phyloP scores from a whole-genome alignment of 2,797 vertebrate species.

The Potorous gilbertii region DNA sequence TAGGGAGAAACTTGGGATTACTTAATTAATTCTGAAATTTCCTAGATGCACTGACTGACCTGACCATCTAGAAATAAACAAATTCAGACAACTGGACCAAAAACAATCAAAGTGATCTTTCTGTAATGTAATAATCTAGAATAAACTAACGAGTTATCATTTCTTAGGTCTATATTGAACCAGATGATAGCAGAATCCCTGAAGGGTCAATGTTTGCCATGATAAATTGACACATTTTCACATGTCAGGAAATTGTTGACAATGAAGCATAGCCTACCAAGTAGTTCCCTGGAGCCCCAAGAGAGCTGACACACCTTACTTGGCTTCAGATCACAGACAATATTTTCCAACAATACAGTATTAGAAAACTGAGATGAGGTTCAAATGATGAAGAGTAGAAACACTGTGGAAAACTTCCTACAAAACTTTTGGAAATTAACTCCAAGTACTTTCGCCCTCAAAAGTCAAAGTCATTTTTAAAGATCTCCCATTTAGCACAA shows the following conservation, averaged over 20 bases:
- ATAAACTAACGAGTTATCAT: background rate
- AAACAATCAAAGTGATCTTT: slow-evolving; percentile 14
- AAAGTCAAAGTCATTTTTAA: slow-evolving; percentile 33
- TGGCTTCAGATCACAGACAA: slow-evolving; percentile 1
- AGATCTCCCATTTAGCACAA: background rate
- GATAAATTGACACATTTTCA: slow-evolving; percentile 31
- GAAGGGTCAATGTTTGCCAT: background rate
- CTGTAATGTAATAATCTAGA: slow-evolving; percentile 34
- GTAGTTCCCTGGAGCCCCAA: slow-evolving; percentile 7
- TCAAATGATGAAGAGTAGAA: slow-evolving; percentile 4
- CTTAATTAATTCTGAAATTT: background rate
- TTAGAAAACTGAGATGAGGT: slow-evolving; percentile 18
- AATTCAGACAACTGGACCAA: background rate
- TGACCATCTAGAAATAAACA: background rate
- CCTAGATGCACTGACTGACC: background rate
- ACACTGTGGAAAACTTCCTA: background rate
- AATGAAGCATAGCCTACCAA: background rate
- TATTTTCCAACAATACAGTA: slow-evolving; percentile 37
- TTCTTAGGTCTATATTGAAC: slow-evolving; percentile 3
- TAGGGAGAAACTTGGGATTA: background rate
- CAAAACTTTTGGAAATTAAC: slow-evolving; percentile 22
- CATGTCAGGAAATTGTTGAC: slow-evolving; percentile 1
- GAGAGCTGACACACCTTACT: background rate
- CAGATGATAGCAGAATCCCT: slow-evolving; percentile 1
- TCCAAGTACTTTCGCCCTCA: slow-evolving; percentile 22